A percentile compares a stretch with the other conserved stretches of the same genome.
These are phyloP conservation scores for human DNA, from an alignment of 2,113 vertebrate genomes.

Conservation along the genomic window GRCh38 chrX:117099501-117100000, in stretches of 20 bases:
- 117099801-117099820: not conserved
- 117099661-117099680: conserved; percentile 64
- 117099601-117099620: conserved; percentile 81
- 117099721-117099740: conserved; percentile 30
- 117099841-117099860: not conserved
- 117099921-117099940: not conserved
- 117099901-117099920: not conserved
- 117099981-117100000: not conserved
- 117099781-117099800: not conserved
- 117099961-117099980: not conserved
- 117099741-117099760: not conserved
- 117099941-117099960: not conserved
- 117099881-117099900: conserved; percentile 7
- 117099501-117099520: conserved; percentile 69
- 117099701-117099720: conserved; percentile 33
- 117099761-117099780: not conserved
- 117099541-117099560: conserved; percentile 83
- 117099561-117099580: conserved; percentile 85
- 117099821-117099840: not conserved
- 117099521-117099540: conserved; percentile 78
- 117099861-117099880: not conserved
- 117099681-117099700: conserved; percentile 40
- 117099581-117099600: conserved; percentile 84
- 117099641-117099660: conserved; percentile 77
- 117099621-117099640: conserved; percentile 81